Evolutionary conservation across 2,888 invertebrate genomes (phyloP).

Genomic region (Leptopilina myrica): DNA sequence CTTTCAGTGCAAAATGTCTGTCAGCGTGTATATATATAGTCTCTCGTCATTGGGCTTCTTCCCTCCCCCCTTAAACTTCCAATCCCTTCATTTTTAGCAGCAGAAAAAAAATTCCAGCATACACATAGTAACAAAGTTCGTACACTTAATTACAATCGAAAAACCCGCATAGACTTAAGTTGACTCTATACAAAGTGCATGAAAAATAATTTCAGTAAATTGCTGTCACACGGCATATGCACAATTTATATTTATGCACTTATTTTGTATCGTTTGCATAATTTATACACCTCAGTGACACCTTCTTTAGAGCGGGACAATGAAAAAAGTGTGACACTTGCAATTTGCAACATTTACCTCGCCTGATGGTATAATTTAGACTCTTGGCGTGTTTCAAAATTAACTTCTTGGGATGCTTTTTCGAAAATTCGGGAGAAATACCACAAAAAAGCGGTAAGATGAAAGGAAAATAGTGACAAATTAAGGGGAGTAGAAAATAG

Average conservation of each 20-base stretch:
- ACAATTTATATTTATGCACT: not conserved
- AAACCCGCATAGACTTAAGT: no score
- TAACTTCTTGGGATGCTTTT: not conserved
- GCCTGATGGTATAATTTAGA: not conserved
- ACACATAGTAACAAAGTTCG: no score
- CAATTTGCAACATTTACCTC: not conserved
- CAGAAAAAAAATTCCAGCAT: no score
- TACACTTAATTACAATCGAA: no score
- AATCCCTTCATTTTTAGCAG: no score
- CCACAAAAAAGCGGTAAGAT: no score
- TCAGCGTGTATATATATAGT: not conserved
- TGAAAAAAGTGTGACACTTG: not conserved
- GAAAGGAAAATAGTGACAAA: no score
- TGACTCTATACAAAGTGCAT: no score
- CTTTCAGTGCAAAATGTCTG: constrained; percentile 61
- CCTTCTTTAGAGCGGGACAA: not conserved
- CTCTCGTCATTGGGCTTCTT: constrained; percentile 1
- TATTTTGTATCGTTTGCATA: constrained; percentile 2
- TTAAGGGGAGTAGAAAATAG: no score
- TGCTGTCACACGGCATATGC: not conserved
- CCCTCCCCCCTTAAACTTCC: no score
- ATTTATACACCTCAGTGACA: not conserved
- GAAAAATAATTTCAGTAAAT: no score
- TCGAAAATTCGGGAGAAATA: not conserved
- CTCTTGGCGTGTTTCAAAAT: no score